phyloP scores from a whole-genome alignment of 2,113 vertebrate species.

The Catharus minimus region DNA sequence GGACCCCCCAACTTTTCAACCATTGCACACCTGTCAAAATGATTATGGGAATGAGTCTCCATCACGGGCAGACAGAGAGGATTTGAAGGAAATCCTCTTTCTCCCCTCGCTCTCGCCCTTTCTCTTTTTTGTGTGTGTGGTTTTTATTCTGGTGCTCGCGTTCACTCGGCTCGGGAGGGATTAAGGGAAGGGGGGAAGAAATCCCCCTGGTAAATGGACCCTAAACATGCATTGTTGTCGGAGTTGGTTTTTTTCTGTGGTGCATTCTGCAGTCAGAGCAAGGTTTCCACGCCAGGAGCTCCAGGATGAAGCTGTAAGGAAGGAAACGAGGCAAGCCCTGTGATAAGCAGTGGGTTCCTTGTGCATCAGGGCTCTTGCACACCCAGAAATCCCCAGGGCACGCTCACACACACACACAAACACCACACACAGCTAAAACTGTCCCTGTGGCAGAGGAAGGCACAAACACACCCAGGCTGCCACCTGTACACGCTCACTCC shows the following conservation, averaged over 20 bases:
- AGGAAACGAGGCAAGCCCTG: neutral
- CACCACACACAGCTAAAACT: fast-evolving
- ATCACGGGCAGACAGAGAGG: conserved; percentile 75
- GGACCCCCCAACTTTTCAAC: conserved; percentile 65
- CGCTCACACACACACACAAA: fast-evolving
- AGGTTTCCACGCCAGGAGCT: neutral
- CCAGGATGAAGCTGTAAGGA: neutral
- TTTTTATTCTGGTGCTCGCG: neutral
- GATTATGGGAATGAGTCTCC: conserved; percentile 91
- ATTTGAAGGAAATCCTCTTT: conserved; percentile 79
- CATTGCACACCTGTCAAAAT: conserved; percentile 87
- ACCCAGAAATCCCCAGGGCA: fast-evolving
- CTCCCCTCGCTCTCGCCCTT: conserved; percentile 59
- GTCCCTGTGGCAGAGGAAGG: neutral
- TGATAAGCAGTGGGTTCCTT: fast-evolving
- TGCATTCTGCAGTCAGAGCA: neutral
- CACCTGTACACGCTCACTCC: fast-evolving
- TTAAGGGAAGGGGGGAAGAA: neutral
- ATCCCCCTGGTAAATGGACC: conserved; percentile 8
- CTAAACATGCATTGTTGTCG: neutral
- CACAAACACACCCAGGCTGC: neutral
- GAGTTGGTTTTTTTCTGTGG: neutral
- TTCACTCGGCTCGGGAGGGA: conserved; percentile 25
- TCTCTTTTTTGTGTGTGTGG: neutral
- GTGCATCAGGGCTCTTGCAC: neutral